Base-by-base conservation (phyloP, 2,797 vertebrate species). In the Centropyge bicolor region DNA sequence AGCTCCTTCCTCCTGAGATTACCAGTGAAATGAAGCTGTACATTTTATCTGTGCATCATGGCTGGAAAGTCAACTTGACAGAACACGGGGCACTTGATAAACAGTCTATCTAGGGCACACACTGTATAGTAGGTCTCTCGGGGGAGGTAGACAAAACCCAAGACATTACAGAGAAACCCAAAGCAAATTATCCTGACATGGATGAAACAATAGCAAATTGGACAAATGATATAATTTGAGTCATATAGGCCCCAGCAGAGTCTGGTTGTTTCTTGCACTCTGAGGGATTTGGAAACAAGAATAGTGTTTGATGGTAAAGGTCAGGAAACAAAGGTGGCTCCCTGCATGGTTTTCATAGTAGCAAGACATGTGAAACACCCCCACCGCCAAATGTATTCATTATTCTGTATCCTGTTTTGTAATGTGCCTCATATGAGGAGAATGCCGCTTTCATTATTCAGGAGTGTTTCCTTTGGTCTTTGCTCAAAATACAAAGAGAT, bases 181-280 rank as follows among this genome's bases (percentile, higher is more conserved):
- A 95, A 96, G 95, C 95, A 96, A 95, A 96, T 96, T 96, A 96
- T 93, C 94, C 91, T 95, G 95, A 95, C 95, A 95, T 94, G 94
- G 95, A 95, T 95, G 95, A 96, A 96, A 96, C 95, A 95, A 95
- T 95, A 94, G 94, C 94, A 95, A 95, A 96, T 96, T 96, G 95
- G 95, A 95, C 95, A 95, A 96, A 96, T 96, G 93, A 95, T 95
- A 95, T 95, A 95, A 95, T 96, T 95, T 95, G 94, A 95, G 94
- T 94, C 90, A 77, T 91, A 92, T 91, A 90, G 95, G 94, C 93
- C 94, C 95, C 95, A 93, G 91, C 88, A 95, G 95, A 94, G 93
- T 89, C 74, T 84, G 85, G 83, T 89, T 92, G 92, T 92, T 92
- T 92, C 90, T 81, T 76, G 88, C 81, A 87, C 94, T 93, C 92